Evolutionary conservation across 1,140 invertebrate species (phyloP), one percentile per base, ranked within the genome.

Genomic region (Manduca sexta): DNA sequence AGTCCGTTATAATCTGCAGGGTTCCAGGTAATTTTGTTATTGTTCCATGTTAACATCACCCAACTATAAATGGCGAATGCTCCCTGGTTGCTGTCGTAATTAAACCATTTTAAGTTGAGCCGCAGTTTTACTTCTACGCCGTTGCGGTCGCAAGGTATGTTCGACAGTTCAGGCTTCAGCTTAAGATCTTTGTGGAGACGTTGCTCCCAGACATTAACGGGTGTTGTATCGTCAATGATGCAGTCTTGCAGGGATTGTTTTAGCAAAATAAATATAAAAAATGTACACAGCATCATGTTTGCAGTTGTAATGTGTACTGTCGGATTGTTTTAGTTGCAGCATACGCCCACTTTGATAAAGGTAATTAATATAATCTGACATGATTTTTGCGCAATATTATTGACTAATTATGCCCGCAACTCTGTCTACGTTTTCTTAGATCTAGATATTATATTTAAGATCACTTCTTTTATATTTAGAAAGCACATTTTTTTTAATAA

Each of bases 11-110:
- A 52, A 0, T 56, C 46, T 0, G 14, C 14, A 2, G 49, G 48
- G 10, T 50, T 26, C 57, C 57, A 60, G n/a, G 26, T 42, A 0
- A 60, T 29, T 11, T 49, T 34, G 2, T 45, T n/a, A 15, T 60
- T 46, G 1, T 5, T 38, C 52, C 52, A 60, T 2, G 15, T 18
- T 16, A 55, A 13, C 0, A 44, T 29, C 21, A 55, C 47, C 49
- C 48, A 39, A 1, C 29, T 46, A 10, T 49, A 39, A 4, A 44
- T 5, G 1, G 26, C 11, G 14, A 55, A 55, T 2, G 16, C 38
- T 14, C 34, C 42, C 8, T 42, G 41, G 4, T 45, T 13, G 15
- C 46, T 50, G 12, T 51, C 44, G 17, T 52, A 49, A 5, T 29
- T 16, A 26, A 60, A 55, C 7, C 37, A 34, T 31, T 46, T 55